Conservation (phyloP, 64 coral and sea anemone species). For the Stylophora pistillata region DNA sequence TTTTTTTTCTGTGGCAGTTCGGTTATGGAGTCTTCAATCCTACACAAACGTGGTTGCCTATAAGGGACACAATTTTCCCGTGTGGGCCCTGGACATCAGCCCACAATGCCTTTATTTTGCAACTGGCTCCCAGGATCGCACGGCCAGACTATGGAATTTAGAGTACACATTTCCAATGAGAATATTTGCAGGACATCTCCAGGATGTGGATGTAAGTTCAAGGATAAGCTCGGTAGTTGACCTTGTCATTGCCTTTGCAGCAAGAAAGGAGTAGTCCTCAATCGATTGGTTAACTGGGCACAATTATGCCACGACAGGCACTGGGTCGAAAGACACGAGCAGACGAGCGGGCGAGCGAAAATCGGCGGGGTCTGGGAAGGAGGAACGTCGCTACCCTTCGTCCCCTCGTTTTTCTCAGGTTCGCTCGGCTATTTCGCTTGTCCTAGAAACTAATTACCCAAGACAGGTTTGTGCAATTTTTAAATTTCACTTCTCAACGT, state of each 20-base stretch:
- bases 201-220: slow-evolving; percentile 78
- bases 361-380: no score
- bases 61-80: slow-evolving; percentile 97
- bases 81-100: slow-evolving; percentile 91
- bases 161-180: slow-evolving; percentile 94
- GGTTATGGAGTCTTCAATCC: slow-evolving; percentile 93
- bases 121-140: slow-evolving; percentile 88
- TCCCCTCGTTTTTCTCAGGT: no score
- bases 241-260: no score
- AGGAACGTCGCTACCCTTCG: no score
- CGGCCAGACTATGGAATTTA: slow-evolving; percentile 91
- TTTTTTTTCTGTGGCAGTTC: slow-evolving; percentile 61
- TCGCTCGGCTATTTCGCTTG: no score
- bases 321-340: no score
- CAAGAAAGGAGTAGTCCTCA: no score
- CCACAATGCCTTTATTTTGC: slow-evolving; percentile 93
- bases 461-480: neutral
- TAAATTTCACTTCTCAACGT: neutral
- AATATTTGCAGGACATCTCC: slow-evolving; percentile 89
- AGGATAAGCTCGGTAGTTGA: no score
- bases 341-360: no score
- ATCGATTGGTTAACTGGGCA: no score
- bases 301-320: no score
- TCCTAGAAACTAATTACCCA: no score
- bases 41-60: slow-evolving; percentile 88